Percentiles rank a stretch among this genome's conserved stretches.
Evolutionary conservation across 2,888 invertebrate species (phyloP).

Genomic region (Alsophila aescularia): DNA sequence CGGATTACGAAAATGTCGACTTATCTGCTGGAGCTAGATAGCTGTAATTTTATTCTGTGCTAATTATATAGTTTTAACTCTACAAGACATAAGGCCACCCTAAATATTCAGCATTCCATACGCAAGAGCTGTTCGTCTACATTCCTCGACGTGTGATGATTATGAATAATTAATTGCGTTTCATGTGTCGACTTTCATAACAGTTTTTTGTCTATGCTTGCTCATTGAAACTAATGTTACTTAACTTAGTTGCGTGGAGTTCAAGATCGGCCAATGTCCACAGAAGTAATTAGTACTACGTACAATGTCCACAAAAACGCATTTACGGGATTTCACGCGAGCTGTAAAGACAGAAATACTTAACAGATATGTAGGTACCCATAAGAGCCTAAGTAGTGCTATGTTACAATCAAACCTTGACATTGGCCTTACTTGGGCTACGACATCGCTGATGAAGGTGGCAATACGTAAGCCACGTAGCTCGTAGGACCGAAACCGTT

Average conservation of each 20-base stretch:
- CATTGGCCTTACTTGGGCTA: conserved; percentile 1
- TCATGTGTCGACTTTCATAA: background rate
- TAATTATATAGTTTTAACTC: conserved; percentile 9
- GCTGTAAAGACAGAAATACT: too few species aligned
- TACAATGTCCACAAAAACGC: too few species aligned
- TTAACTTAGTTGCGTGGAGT: background rate
- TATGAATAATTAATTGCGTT: conserved; percentile 3
- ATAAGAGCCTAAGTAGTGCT: background rate
- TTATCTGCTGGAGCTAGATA: conserved; percentile 8
- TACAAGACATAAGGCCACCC: conserved; percentile 3
- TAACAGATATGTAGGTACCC: background rate
- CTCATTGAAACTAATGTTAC: background rate
- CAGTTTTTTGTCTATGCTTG: background rate
- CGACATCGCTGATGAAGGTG: background rate
- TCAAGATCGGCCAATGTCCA: conserved; percentile 1
- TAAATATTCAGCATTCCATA: conserved; percentile 1
- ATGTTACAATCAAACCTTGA: background rate
- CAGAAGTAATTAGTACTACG: background rate
- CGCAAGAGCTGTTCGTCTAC: background rate
- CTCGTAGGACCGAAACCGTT: too few species aligned
- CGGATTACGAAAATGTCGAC: conserved; percentile 14
- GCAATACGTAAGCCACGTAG: too few species aligned
- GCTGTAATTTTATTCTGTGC: conserved; percentile 3
- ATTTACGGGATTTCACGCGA: too few species aligned
- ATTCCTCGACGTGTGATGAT: conserved; percentile 1